Base-by-base conservation (phyloP, 2,797 vertebrate species). In the Muscicapa comitata region DNA sequence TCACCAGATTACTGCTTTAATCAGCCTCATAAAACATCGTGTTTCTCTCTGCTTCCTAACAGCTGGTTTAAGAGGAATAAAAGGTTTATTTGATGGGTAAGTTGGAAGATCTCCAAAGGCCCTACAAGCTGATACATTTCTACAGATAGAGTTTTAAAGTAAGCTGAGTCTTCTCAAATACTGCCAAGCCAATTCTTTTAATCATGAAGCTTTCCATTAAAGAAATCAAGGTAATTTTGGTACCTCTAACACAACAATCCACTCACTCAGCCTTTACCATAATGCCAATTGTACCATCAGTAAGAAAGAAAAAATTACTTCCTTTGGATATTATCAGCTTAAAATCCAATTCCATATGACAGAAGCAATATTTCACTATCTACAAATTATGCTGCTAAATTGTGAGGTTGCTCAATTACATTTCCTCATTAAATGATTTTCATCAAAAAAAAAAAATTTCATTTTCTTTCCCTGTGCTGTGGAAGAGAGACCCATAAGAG, bases 11-110 rank as follows among this genome's bases (percentile, higher is more conserved):
- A 90, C 81, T 78, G 87, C 93, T 94, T 93, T 86, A 94, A 95
- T 95, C 93, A 93, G 93, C 81, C 87, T 62, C 73, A 75, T 85
- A 86, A 87, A 94, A 28, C 66, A 77, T 26, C 9, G 1, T 53
- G 51, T 58, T 93, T 81, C 67, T 80, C 59, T 65, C 79, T 86
- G 40, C 89, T 94, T 94, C 85, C 89, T 75, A 84, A 86, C 95
- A 96, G 93, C 94, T 96, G 91, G n/a, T 90, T 97, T 89, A 91
- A 93, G 50, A 91, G 47, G 68, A 94, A 94, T 81, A 73, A 92
- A 93, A 94, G 42, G 42, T 86, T 95, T 87, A 74, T 93, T 90
- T 90, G 55, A 83, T 33, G 61, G 53, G 11, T 67, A 71, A 73
- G 5, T 16, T 93, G 86, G 90, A 90, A 87, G 42, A 73, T 37